Percentiles rank a stretch among this genome's conserved stretches.
phyloP scores from a whole-genome alignment of 2,113 vertebrate genomes.

The Gallinago jamesoni region DNA sequence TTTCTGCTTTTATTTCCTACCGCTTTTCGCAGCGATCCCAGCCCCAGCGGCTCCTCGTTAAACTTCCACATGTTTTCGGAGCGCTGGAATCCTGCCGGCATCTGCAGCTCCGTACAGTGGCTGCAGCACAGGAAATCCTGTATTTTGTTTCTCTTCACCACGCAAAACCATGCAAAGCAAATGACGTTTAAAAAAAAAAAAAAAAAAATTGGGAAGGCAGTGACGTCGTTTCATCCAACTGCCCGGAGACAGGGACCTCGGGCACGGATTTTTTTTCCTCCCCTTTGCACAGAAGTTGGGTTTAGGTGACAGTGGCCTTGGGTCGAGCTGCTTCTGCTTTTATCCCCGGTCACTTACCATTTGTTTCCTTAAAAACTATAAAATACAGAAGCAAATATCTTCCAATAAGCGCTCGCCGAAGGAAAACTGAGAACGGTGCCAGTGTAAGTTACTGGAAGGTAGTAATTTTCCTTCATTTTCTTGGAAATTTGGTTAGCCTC shows the following conservation, averaged over 20 bases:
- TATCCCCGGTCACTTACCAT: not conserved
- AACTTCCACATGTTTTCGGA: slow-evolving; percentile 5
- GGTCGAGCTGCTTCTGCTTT: not conserved
- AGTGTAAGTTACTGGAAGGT: not conserved
- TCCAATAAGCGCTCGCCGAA: not conserved
- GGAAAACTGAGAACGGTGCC: not conserved
- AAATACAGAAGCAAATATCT: not conserved
- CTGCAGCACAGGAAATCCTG: slow-evolving; percentile 64
- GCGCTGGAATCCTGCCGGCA: not conserved
- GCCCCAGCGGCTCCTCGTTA: not conserved
- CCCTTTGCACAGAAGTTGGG: not conserved
- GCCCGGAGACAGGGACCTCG: not conserved
- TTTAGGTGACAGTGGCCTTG: not conserved
- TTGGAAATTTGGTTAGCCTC: slow-evolving; percentile 24
- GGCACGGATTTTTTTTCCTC: accelerated
- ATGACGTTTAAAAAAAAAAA: not conserved
- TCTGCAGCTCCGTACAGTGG: slow-evolving; percentile 3
- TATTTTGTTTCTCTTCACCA: not conserved
- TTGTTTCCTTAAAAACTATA: not conserved
- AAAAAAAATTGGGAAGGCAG: not conserved
- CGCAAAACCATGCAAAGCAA: not conserved
- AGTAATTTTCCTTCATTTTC: slow-evolving; percentile 28
- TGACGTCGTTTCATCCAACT: not conserved
- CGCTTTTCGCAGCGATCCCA: accelerated
- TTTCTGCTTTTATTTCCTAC: not conserved